phyloP scores from a whole-genome alignment of 2,797 vertebrate species.

The Falco naumanni region DNA sequence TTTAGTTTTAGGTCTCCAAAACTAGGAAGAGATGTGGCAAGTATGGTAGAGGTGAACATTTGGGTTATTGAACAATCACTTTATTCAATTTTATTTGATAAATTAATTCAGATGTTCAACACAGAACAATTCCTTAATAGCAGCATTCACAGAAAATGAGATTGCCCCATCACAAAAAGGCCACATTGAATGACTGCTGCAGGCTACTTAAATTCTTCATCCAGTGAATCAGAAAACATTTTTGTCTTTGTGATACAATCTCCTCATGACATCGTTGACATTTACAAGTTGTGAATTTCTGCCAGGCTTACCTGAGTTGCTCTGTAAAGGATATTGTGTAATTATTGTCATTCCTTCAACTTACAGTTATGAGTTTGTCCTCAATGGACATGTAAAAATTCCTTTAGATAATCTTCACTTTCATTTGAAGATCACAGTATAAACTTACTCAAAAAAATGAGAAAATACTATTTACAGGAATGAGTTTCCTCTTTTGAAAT shows the following conservation, averaged over 20 bases:
- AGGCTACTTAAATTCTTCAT: neutral
- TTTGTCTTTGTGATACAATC: neutral
- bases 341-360: neutral
- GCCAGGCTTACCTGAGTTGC: neutral
- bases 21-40: neutral
- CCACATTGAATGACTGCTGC: neutral
- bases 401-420: neutral
- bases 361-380: neutral
- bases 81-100: neutral
- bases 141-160: neutral
- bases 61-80: neutral
- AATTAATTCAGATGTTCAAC: neutral
- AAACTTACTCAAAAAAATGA: neutral
- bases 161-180: neutral
- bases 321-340: neutral
- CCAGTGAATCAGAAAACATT: neutral
- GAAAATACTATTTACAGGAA: neutral
- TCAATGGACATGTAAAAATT: neutral
- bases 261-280: neutral
- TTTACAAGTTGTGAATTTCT: neutral
- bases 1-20: neutral
- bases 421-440: neutral
- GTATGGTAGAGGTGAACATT: neutral
- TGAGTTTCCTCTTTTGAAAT: neutral
- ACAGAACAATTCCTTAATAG: neutral